These are phyloP conservation scores for Cygnus atratus DNA, from an alignment of 2,113 vertebrate genomes.

Conservation along the genomic window DNA sequence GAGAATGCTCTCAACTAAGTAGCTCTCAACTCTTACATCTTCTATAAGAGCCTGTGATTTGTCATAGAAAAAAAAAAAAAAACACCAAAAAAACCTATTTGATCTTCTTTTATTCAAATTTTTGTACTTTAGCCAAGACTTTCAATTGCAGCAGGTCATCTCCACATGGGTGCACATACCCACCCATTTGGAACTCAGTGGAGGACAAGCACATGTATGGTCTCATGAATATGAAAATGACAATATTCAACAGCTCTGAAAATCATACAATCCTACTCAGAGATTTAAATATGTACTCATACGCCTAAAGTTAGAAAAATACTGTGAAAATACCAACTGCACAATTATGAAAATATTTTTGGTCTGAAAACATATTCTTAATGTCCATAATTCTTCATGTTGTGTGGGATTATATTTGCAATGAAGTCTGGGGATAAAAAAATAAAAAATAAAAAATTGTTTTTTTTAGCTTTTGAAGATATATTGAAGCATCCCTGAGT, in stretches of 20 bases:
- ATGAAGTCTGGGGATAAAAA: neutral
- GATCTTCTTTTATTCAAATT: slow-evolving; percentile 19
- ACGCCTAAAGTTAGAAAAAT: neutral
- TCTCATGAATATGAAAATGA: neutral
- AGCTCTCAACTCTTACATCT: slow-evolving; percentile 30
- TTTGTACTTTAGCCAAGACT: neutral
- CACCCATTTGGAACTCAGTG: neutral
- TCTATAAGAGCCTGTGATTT: slow-evolving; percentile 24
- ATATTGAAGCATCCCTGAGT: neutral
- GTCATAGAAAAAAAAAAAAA: neutral
- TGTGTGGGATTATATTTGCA: neutral
- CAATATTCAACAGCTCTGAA: neutral
- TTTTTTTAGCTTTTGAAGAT: slow-evolving; percentile 29
- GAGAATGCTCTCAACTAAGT: slow-evolving; percentile 32
- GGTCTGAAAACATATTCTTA: neutral
- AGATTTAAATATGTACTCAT: neutral
- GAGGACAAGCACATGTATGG: neutral
- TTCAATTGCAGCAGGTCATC: neutral
- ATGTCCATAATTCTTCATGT: neutral
- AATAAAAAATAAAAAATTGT: neutral
- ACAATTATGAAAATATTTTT: neutral
- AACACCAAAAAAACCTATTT: neutral
- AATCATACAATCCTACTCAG: neutral
- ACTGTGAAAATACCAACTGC: neutral
- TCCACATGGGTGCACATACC: neutral